Base-by-base conservation (phyloP, 37 sponge, comb jelly and placozoan genomes). In the Ianthella basta region DNA sequence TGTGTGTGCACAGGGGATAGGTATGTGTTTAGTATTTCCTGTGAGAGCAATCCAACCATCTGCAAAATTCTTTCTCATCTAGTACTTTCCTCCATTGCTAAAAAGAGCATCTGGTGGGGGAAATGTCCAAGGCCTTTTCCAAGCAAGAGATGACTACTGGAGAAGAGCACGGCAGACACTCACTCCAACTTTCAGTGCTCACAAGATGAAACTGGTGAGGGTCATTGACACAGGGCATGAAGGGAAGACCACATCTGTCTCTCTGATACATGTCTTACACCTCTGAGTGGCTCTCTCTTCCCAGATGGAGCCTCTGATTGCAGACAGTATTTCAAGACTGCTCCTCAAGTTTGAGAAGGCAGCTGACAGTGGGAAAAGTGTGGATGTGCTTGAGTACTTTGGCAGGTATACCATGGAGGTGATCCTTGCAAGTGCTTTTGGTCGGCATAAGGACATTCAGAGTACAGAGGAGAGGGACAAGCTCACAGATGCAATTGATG, bases 231-330 rank as follows among this genome's bases (percentile, higher is more conserved):
- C 13, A 41, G 40, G 25, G 25, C 0, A 44, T 44, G 50, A 44
- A 8, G 50, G 50, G 50, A 44, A 44, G 50, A 44, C 50, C 50
- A 44, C 50, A 44, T 44, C 50, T 44, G 50, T 44, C 50, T n/a
- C n/a, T 44, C 50, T 44, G 50, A 8, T 44, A 8, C 50, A 3
- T 44, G 50, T 8, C 8, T 44, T 3, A 44, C 8, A 8, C 50
- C 50, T 44, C 50, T 44, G 50, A 44, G 63, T 79, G 21, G 56
- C 33, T 25, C 1, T 30, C 55, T 56, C 25, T 57, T 23, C 33
- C 15, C 59, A 92, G 93, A 94, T 94, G 94, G 77, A 37, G 56
- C 83, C 91, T 23, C 84, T 90, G 59, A 86, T 94, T 35, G 69
- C 85, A 36, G 59, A 86, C 16, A 86, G 86, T 54, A 37, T 59